Conservation (phyloP, 2,797 vertebrate genomes). For the Columba guinea region DNA sequence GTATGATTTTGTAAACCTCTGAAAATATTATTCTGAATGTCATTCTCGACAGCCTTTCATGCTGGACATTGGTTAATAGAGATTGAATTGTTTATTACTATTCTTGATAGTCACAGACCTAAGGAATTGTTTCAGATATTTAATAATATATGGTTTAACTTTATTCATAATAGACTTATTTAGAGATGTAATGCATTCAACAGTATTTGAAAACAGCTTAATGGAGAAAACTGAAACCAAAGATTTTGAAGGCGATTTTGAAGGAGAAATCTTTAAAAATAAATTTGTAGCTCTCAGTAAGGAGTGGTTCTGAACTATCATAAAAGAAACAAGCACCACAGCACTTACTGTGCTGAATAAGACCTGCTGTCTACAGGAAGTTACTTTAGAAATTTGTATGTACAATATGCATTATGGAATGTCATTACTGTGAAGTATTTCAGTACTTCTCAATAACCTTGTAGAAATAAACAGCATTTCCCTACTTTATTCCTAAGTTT, state of each 20-base stretch:
- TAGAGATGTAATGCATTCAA: not conserved
- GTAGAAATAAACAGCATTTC: not conserved
- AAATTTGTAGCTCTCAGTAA: not conserved
- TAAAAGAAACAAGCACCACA: not conserved
- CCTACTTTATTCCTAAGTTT: not conserved
- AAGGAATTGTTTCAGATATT: not conserved
- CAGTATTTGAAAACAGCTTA: not conserved
- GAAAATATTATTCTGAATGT: not conserved
- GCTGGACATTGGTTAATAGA: not conserved
- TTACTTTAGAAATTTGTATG: not conserved
- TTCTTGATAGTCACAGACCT: not conserved
- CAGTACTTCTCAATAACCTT: not conserved
- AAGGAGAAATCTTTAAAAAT: not conserved
- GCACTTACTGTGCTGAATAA: not conserved
- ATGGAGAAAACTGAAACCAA: not conserved
- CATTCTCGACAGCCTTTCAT: not conserved
- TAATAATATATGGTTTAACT: not conserved
- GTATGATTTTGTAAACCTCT: not conserved
- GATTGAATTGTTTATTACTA: not conserved
- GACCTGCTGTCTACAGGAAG: not conserved
- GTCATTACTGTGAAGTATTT: not conserved
- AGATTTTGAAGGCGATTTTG: not conserved
- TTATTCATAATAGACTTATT: not conserved
- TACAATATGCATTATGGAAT: not conserved
- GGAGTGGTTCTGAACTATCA: not conserved